Evolutionary conservation across 2,797 vertebrate species (phyloP).

Genomic region (Columba guinea): DNA sequence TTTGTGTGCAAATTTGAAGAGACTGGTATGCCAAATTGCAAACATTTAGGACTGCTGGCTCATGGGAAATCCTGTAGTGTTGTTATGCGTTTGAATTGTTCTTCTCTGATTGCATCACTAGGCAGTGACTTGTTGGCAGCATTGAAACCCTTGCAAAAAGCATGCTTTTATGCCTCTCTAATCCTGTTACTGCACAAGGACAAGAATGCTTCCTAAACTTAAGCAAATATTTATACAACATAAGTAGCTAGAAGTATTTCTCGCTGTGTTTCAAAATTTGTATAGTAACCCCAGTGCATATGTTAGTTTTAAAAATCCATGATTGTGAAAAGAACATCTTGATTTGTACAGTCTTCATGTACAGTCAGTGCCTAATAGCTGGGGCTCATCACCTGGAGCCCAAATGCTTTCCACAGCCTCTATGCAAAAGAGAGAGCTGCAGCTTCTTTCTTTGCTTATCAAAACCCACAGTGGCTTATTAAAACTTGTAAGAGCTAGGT

Average conservation of each 20-base stretch:
- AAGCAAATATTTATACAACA: background rate
- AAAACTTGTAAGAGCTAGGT: constrained; percentile 44
- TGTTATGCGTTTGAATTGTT: background rate
- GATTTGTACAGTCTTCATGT: constrained; percentile 37
- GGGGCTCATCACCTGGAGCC: constrained; percentile 37
- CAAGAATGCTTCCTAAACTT: background rate
- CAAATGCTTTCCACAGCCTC: constrained; percentile 78
- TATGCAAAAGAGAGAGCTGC: constrained; percentile 30
- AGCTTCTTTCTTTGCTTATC: constrained; percentile 47
- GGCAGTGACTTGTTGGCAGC: background rate
- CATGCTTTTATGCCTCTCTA: background rate
- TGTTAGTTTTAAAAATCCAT: background rate
- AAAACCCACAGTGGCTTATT: constrained; percentile 51
- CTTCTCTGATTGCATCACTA: background rate
- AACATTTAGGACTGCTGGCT: background rate
- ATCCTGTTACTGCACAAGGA: background rate
- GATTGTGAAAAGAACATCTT: constrained; percentile 11
- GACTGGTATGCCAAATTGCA: background rate
- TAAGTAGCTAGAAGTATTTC: background rate
- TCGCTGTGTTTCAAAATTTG: background rate
- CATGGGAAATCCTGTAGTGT: background rate
- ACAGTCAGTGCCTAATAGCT: constrained; percentile 43
- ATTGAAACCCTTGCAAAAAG: background rate
- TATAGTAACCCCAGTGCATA: background rate
- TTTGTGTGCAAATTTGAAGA: background rate